Conservation (phyloP, 2,113 vertebrate species). For the Ctenomys sociabilis region DNA sequence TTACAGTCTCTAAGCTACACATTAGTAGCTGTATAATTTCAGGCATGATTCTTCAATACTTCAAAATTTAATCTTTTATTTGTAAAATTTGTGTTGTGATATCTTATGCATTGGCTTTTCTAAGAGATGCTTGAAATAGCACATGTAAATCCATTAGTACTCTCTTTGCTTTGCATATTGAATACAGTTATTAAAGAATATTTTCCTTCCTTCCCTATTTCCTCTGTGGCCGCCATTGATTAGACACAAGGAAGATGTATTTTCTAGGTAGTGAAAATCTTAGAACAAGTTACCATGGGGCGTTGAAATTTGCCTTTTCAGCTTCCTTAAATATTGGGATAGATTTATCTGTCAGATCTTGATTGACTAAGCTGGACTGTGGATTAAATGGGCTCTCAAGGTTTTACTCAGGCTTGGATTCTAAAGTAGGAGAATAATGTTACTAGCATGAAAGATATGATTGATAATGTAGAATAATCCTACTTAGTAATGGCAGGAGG, state of each 20-base stretch:
- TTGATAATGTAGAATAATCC: neutral
- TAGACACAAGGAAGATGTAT: neutral
- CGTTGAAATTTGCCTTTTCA: conserved; percentile 42
- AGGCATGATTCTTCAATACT: neutral
- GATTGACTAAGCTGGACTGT: neutral
- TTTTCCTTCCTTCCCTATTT: conserved; percentile 31
- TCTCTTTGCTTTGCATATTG: neutral
- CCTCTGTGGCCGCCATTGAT: neutral
- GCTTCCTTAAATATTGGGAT: conserved; percentile 22
- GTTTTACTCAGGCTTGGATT: neutral
- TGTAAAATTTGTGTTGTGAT: neutral
- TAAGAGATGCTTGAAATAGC: neutral
- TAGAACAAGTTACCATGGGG: neutral
- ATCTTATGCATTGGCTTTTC: neutral
- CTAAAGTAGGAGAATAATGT: neutral
- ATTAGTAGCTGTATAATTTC: neutral
- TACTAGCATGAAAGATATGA: neutral
- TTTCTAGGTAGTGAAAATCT: neutral
- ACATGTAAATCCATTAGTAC: neutral
- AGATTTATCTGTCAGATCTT: conserved; percentile 4
- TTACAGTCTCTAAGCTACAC: neutral
- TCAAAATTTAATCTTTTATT: neutral
- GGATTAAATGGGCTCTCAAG: conserved; percentile 42
- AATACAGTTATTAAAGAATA: neutral
- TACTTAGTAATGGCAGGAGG: neutral